Evolutionary conservation across 2,113 vertebrate species (phyloP), one percentile per base, ranked within the genome.

Genomic region (Propithecus coquereli): DNA sequence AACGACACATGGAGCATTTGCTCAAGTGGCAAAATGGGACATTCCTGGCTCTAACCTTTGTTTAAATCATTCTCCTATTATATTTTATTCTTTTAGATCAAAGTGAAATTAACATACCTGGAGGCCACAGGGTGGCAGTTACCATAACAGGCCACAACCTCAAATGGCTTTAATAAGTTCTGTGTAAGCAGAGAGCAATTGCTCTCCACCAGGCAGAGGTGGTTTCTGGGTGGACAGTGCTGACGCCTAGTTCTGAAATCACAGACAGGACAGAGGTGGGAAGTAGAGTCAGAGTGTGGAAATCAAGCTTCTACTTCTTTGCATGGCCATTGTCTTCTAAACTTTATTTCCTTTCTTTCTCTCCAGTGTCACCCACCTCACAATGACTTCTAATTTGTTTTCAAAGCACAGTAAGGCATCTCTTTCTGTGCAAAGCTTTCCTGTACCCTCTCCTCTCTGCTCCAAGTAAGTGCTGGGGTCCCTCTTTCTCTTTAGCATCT

Each of bases 31-130:
- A 97, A 97, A 97, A 40, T 66, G 91, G 66, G 59, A 92, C 94
- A 94, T 97, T 98, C 97, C 91, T 97, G 57, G 54, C 96, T 97
- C 68, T 95, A 98, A 97, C 80, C 97, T 98, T 98, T 95, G 91
- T 84, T 98, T 97, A 98, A 97, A 97, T 94, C 91, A 92, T 97
- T 98, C 54, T 71, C 94, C 63, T 98, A 61, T 96, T 98, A 85
- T 73, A 96, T 63, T 94, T 97, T 96, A 94, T 76, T 81, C 68
- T 95, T 96, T 96, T 90, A 87, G 97, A 97, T 96, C 23, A 88
- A 97, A 98, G 93, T 91, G 14, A 95, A 98, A 97, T 98, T 77
- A 97, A 91, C 91, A 96, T 93, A 96, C 25, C 27, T 68, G 12
- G 54, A 71, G 95, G 61, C 50, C 90, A 16, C 8, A 66, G 80